These are phyloP conservation scores for Odontamblyopus rebecca DNA, from an alignment of 2,797 vertebrate genomes.

Conservation along the genomic window DNA sequence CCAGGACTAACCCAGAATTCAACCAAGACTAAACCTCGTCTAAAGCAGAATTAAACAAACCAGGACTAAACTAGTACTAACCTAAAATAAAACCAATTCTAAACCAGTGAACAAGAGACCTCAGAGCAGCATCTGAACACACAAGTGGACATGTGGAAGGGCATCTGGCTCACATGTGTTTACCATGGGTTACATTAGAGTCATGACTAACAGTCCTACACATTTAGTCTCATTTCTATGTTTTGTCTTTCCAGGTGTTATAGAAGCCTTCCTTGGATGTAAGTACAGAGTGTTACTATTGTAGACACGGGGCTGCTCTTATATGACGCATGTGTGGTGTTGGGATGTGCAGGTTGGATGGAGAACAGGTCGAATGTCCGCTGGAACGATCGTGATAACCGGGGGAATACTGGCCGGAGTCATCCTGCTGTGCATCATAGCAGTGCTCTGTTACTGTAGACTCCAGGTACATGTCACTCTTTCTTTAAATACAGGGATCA, in stretches of 20 bases:
- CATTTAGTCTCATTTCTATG: conserved; percentile 25
- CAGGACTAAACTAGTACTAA: too few relatives aligned
- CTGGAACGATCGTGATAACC: conserved; percentile 97
- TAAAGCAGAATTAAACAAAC: too few relatives aligned
- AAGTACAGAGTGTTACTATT: conserved; percentile 33
- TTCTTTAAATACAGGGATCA: too few relatives aligned
- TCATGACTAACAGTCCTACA: conserved; percentile 11
- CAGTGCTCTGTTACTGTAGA: conserved; percentile 97
- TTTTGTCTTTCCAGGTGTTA: conserved; percentile 64
- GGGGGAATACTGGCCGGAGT: conserved; percentile 97
- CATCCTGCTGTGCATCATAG: conserved; percentile 96
- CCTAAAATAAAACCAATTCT: too few relatives aligned
- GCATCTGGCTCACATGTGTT: conserved; percentile 19
- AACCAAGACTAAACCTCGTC: too few relatives aligned
- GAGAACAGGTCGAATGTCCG: conserved; percentile 98
- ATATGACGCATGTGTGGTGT: neutral
- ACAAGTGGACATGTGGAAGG: neutral
- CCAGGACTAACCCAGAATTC: too few relatives aligned
- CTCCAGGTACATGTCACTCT: conserved; percentile 83
- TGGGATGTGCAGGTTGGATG: conserved; percentile 86
- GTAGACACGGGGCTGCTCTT: neutral
- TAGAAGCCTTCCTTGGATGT: conserved; percentile 72
- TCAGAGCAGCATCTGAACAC: neutral
- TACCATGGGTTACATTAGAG: conserved; percentile 49
- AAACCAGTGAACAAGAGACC: too few relatives aligned